A percentile compares a stretch with the other conserved stretches of the same genome.
These are phyloP conservation scores for Morus bassanus DNA, from an alignment of 2,797 vertebrate species.

Conservation along the genomic window DNA sequence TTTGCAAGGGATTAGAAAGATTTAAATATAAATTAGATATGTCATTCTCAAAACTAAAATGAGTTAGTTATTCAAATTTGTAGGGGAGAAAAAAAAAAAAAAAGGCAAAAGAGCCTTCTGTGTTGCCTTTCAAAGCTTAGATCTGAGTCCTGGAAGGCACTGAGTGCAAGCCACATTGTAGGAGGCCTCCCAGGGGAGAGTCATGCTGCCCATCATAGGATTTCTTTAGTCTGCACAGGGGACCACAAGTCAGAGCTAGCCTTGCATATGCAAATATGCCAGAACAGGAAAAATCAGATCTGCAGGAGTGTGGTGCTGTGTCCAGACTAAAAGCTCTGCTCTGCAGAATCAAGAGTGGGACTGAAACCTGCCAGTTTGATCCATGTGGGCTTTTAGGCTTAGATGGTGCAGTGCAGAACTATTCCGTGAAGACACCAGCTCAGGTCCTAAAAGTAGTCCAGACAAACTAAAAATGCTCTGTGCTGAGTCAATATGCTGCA, in stretches of 20 bases:
- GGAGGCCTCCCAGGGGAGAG: not conserved
- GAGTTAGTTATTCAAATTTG: not conserved
- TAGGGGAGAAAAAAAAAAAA: fast-evolving
- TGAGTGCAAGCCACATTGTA: not conserved
- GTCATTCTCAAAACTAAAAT: conserved; percentile 20
- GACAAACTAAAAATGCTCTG: not conserved
- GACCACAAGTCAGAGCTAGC: not conserved
- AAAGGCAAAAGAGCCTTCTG: not conserved
- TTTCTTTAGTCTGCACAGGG: not conserved
- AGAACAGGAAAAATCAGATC: not conserved
- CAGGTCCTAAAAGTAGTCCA: not conserved
- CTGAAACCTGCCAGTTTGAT: not conserved
- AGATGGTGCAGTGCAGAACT: not conserved
- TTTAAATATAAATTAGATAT: conserved; percentile 38
- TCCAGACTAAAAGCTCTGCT: not conserved
- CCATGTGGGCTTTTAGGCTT: not conserved
- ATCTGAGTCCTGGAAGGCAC: not conserved
- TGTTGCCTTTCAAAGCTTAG: not conserved
- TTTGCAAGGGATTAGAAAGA: conserved; percentile 2
- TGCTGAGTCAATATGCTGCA: not conserved
- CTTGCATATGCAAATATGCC: not conserved
- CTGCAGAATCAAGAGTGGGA: fast-evolving
- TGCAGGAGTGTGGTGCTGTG: not conserved
- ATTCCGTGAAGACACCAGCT: not conserved
- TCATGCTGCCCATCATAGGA: not conserved